Evolutionary conservation across 2,888 invertebrate species (phyloP), one percentile per base, ranked within the genome.

Genomic region (Maniola hyperantus): DNA sequence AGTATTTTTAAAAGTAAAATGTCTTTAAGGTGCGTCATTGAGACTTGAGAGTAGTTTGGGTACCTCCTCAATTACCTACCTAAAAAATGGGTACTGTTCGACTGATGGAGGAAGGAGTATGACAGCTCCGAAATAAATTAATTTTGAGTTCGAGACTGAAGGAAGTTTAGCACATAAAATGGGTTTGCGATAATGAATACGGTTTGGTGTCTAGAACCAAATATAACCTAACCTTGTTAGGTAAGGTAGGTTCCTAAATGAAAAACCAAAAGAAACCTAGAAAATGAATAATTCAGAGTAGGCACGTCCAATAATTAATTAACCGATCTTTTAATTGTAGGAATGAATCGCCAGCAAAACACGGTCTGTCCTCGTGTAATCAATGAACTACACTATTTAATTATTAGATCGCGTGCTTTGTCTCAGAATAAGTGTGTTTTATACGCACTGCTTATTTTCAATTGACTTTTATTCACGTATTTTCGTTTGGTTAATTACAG

Each of bases 371-470:
- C 64, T 64, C 59, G 68, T 68, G 61, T 46, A 1, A 66, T 62
- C 6, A 65, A 66, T 57, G 39, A 39, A 57, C 20, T 42, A 42
- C 42, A 57, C 5, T 20, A 55, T 6, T 18, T 62, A 66, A 66
- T 66, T 68, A 68, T n/a, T 62, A 7, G 13, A 13, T 68, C 61
- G 64, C 57, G 53, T 66, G 61, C 13, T 58, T 13, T 53, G 65
- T 53, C 26, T 57, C 67, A 71, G 74, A 76, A 74, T 76, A 70
- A 54, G 73, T 53, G 39, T 51, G 20, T 67, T 64, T 61, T 69
- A 46, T 72, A 79, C 74, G 77, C 76, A 76, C 76, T 73, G 74
- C 57, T 76, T 69, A 75, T 69, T 76, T 73, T 69, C 63, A 65
- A 71, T 71, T 66, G 68, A 33, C 55, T 34, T 44, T 61, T 55